A percentile compares a stretch with the other conserved stretches of the same genome.
Conservation (phyloP, 2,113 vertebrate genomes). For the Cephalopterus ornatus region DNA sequence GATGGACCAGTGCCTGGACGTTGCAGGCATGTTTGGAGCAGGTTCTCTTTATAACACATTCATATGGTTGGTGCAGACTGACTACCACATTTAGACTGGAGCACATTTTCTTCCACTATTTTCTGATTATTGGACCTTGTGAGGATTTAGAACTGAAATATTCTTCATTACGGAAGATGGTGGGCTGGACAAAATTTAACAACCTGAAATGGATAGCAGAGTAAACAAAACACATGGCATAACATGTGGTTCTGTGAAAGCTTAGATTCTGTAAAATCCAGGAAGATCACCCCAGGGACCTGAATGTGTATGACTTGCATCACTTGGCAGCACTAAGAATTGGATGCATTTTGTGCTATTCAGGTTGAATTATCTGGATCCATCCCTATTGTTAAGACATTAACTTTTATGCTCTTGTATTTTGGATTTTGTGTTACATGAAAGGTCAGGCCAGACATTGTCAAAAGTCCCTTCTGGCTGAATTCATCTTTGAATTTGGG, state of each 20-base stretch:
- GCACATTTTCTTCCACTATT: neutral
- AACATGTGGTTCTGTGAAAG: neutral
- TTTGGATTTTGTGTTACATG: neutral
- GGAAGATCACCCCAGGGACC: neutral
- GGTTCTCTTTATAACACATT: neutral
- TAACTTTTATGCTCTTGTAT: neutral
- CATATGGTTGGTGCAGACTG: neutral
- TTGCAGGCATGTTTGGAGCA: neutral
- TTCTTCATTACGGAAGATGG: neutral
- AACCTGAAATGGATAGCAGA: neutral
- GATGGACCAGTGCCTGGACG: neutral
- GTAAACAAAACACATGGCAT: neutral
- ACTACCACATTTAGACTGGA: neutral
- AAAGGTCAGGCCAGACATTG: slow-evolving; percentile 18
- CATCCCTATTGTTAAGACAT: slow-evolving; percentile 3
- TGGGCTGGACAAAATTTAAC: neutral
- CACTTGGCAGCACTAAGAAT: neutral
- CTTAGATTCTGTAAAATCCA: neutral
- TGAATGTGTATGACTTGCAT: neutral
- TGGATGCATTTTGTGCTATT: neutral
- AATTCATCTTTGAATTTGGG: neutral
- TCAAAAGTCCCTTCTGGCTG: slow-evolving; percentile 16
- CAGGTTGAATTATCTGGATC: neutral
- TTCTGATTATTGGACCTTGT: neutral
- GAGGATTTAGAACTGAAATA: neutral